Percentiles rank a stretch among this genome's conserved stretches.
phyloP scores from a whole-genome alignment of 2,888 invertebrate genomes.

The Therioaphis trifolii region DNA sequence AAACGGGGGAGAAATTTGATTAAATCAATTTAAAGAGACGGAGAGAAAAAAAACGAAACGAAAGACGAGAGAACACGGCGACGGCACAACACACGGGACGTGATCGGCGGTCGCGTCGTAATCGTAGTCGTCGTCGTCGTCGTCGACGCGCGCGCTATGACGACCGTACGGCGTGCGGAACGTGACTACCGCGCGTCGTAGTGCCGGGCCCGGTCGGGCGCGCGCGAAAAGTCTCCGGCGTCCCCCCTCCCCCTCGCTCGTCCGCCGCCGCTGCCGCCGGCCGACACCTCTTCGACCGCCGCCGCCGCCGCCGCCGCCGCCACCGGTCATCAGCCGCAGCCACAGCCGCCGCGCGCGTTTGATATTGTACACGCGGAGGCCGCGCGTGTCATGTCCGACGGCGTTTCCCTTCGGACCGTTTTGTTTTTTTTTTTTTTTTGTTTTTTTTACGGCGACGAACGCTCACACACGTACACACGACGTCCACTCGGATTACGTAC shows the following conservation, averaged over 20 bases:
- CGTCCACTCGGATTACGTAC: no score
- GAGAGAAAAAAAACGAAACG: no score
- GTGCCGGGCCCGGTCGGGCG: conserved; percentile 41
- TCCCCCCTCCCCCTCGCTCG: not conserved
- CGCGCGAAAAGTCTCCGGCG: conserved; percentile 48
- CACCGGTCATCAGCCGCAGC: not conserved
- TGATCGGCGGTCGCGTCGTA: no score
- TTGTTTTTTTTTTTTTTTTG: not conserved
- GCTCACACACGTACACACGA: no score
- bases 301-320: not conserved
- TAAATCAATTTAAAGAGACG: no score
- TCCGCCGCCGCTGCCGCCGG: not conserved
- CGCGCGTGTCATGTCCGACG: not conserved
- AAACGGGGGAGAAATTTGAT: no score
- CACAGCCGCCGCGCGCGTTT: not conserved
- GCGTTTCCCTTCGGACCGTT: not conserved
- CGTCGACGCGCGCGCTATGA: not conserved
- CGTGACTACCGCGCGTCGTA: conserved; percentile 35
- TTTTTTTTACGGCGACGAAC: no score
- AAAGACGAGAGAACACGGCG: no score
- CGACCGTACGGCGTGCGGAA: conserved; percentile 52
- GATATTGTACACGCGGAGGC: not conserved
- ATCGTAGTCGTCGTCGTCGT: no score
- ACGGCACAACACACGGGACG: no score
- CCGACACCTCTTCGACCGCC: not conserved